Conservation (phyloP, 2,797 vertebrate genomes). For the Danio kyathit region DNA sequence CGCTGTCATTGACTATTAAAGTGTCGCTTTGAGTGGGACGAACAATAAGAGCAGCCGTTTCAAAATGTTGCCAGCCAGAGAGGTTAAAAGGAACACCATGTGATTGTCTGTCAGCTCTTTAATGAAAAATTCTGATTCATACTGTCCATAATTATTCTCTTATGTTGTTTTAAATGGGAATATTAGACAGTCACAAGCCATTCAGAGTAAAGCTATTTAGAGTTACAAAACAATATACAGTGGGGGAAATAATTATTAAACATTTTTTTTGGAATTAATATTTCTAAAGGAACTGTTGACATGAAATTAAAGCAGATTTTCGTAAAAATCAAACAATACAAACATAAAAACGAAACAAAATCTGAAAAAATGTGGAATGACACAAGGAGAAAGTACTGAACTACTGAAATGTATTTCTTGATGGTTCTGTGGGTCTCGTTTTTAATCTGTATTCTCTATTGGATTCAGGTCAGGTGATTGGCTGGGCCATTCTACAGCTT, state of each 20-base stretch:
- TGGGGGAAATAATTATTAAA: too few relatives aligned
- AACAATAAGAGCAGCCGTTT: constrained; percentile 38
- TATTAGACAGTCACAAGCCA: constrained; percentile 8
- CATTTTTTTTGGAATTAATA: too few relatives aligned
- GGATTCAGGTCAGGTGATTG: too few relatives aligned
- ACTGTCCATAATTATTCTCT: constrained; percentile 31
- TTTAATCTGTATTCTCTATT: too few relatives aligned
- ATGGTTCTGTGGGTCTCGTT: not conserved
- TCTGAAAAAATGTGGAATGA: too few relatives aligned
- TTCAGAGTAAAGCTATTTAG: constrained; percentile 1
- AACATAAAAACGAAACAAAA: too few relatives aligned
- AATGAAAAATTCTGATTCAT: constrained; percentile 26
- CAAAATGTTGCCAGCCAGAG: constrained; percentile 15
- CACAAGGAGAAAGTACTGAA: too few relatives aligned
- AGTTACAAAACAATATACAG: constrained; percentile 21
- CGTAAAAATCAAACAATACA: too few relatives aligned
- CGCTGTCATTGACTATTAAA: constrained; percentile 43
- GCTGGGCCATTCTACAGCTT: too few relatives aligned
- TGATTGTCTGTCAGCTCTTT: constrained; percentile 12
- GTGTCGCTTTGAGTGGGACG: constrained; percentile 31
- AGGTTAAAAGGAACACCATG: constrained; percentile 27
- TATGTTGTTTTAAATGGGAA: constrained; percentile 21
- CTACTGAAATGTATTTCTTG: not conserved
- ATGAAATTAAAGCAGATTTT: too few relatives aligned
- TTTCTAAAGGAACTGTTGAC: too few relatives aligned